Evolutionary conservation across 2,797 vertebrate genomes (phyloP).

Genomic region (Pristis pectinata): DNA sequence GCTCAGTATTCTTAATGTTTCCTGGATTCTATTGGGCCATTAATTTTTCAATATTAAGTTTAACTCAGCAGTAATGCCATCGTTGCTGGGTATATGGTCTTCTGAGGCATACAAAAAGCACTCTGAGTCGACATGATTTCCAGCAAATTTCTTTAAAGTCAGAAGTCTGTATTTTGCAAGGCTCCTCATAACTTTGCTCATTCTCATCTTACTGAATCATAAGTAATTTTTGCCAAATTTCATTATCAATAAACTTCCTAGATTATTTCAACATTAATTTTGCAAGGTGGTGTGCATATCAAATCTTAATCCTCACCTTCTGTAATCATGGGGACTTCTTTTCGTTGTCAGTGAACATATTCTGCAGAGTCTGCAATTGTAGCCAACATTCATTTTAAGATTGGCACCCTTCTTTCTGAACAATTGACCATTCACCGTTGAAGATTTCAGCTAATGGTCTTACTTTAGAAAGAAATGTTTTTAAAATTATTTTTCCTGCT

Average conservation of each 20-base stretch:
- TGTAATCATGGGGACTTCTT: neutral
- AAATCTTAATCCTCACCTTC: neutral
- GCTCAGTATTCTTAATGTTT: neutral
- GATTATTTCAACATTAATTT: neutral
- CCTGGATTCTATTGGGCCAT: neutral
- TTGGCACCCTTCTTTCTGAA: neutral
- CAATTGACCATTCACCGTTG: neutral
- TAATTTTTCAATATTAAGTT: neutral
- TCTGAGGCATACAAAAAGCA: neutral
- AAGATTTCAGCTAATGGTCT: neutral
- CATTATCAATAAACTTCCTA: neutral
- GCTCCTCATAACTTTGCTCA: neutral
- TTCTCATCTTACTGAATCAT: neutral
- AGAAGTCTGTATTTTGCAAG: neutral
- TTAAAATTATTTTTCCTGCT: neutral
- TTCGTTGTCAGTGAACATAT: neutral
- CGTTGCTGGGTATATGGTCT: neutral
- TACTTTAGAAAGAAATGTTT: neutral
- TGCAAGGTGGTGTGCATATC: neutral
- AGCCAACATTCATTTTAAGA: neutral
- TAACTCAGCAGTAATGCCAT: neutral
- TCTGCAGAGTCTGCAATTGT: neutral
- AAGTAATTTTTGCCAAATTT: neutral
- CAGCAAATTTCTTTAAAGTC: neutral
- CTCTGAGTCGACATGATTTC: neutral